These are phyloP conservation scores for Stratiomys singularior DNA, from an alignment of 2,888 invertebrate genomes.

Conservation along the genomic window DNA sequence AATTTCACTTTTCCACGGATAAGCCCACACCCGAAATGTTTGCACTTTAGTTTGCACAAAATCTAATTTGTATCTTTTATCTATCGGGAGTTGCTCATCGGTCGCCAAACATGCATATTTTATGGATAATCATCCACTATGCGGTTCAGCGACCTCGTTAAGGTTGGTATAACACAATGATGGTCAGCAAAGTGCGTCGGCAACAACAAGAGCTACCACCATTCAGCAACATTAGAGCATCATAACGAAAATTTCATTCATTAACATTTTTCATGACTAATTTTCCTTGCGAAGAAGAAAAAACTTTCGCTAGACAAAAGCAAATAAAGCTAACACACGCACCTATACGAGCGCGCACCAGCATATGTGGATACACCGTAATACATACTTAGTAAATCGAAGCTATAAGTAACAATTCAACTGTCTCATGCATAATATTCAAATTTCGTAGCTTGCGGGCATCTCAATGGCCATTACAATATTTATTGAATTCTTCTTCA, in stretches of 20 bases:
- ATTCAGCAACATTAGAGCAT: not conserved
- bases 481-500: not conserved
- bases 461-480: constrained; percentile 2
- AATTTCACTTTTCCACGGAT: too few relatives aligned
- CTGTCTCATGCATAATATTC: not conserved
- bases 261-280: constrained; percentile 28
- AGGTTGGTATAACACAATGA: not conserved
- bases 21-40: too few relatives aligned
- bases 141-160: constrained; percentile 2
- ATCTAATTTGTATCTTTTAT: too few relatives aligned
- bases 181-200: not conserved
- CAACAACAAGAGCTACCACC: not conserved
- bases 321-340: constrained; percentile 1
- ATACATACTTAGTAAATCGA: not conserved
- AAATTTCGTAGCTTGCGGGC: constrained; percentile 4
- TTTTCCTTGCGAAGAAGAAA: constrained; percentile 3
- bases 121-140: not conserved
- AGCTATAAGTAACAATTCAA: too few relatives aligned
- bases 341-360: not conserved
- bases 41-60: too few relatives aligned
- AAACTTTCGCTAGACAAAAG: constrained; percentile 26
- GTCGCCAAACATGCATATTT: not conserved
- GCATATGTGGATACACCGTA: not conserved
- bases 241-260: constrained; percentile 3
- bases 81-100: too few relatives aligned